Evolutionary conservation across 2,113 vertebrate species (phyloP).

Genomic region (Microtus montanus): DNA sequence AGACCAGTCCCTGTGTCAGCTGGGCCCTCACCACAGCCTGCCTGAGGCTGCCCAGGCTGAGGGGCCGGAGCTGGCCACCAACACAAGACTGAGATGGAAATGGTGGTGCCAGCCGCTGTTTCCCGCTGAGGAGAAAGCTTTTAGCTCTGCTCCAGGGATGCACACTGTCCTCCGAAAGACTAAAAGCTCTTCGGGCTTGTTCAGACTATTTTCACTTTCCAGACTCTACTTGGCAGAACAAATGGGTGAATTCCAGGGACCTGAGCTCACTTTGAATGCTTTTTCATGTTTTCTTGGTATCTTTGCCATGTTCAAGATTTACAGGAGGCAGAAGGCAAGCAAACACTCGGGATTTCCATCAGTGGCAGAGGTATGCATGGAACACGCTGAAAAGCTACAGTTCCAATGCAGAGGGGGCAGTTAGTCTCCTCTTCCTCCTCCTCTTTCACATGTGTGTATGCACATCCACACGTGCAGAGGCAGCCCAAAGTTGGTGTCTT

Average conservation of each 20-base stretch:
- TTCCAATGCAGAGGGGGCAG: neutral
- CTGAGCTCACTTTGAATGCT: slow-evolving; percentile 60
- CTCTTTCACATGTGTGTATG: neutral
- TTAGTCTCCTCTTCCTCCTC: neutral
- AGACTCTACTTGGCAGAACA: slow-evolving; percentile 66
- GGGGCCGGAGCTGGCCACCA: neutral
- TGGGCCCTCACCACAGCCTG: neutral
- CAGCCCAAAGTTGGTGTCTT: neutral
- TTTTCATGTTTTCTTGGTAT: slow-evolving; percentile 63
- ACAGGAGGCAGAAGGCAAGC: slow-evolving; percentile 51
- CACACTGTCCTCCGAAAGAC: slow-evolving; percentile 40
- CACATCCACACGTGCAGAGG: too few relatives aligned
- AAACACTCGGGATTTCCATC: slow-evolving; percentile 30
- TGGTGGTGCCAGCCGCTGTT: neutral
- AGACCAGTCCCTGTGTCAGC: neutral
- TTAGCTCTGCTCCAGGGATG: neutral
- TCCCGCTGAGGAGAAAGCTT: neutral
- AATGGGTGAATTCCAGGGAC: slow-evolving; percentile 26
- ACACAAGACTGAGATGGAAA: slow-evolving; percentile 14
- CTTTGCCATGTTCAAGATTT: neutral
- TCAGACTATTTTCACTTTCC: slow-evolving; percentile 65
- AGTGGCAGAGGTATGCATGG: neutral
- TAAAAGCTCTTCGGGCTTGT: slow-evolving; percentile 18
- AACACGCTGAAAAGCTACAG: neutral
- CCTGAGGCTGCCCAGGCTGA: accelerated